These are phyloP conservation scores for Diplodus sargus DNA, from an alignment of 2,797 vertebrate species.

Conservation along the genomic window DNA sequence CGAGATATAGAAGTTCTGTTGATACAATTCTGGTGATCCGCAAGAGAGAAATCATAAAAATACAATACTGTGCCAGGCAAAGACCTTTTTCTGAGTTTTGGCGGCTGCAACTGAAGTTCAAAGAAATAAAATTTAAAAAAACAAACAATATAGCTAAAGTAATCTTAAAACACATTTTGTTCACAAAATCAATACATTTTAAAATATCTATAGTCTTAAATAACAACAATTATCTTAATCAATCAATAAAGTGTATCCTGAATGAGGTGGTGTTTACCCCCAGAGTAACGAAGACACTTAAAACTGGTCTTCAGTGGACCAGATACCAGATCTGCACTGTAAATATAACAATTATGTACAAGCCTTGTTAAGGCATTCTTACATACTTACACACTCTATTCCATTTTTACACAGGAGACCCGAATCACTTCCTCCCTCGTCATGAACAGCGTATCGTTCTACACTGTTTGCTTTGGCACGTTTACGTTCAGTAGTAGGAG, in stretches of 20 bases:
- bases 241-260: constrained; percentile 71
- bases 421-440: constrained; percentile 45
- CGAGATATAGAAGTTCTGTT: constrained; percentile 65
- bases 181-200: constrained; percentile 72
- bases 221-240: constrained; percentile 70
- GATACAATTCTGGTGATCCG: constrained; percentile 72
- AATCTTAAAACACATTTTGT: constrained; percentile 76
- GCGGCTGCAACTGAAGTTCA: constrained; percentile 71
- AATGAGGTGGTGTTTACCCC: constrained; percentile 68
- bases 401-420: constrained; percentile 61
- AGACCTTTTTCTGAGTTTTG: constrained; percentile 69
- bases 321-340: constrained; percentile 78
- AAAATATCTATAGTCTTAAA: constrained; percentile 75
- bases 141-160: constrained; percentile 61
- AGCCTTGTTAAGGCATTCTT: constrained; percentile 66
- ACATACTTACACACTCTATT: constrained; percentile 65
- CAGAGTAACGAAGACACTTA: constrained; percentile 79
- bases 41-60: constrained; percentile 72
- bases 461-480: constrained; percentile 79
- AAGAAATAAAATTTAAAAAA: constrained; percentile 29
- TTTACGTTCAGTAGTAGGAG: constrained; percentile 51
- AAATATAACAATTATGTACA: constrained; percentile 79
- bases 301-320: constrained; percentile 76
- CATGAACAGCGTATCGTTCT: constrained; percentile 53
- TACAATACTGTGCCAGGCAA: constrained; percentile 80